Evolutionary conservation across 1,140 invertebrate species (phyloP).

Genomic region (roundworm (Caenorhabditis elegans)): DNA sequence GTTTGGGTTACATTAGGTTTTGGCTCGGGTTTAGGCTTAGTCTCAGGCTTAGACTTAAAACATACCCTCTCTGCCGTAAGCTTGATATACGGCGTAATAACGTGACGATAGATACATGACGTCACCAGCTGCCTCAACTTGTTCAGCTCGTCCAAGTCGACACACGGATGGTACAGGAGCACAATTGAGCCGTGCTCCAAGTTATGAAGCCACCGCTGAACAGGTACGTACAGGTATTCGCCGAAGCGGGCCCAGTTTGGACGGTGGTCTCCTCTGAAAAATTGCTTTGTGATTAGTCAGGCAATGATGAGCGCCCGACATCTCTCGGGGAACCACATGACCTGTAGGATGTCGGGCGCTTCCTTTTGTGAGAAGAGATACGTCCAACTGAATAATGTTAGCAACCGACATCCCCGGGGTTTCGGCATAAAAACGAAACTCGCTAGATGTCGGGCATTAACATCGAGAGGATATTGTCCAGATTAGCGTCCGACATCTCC

Average conservation of each 20-base stretch:
- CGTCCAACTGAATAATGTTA: no score
- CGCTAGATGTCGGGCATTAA: no score
- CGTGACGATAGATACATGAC: conserved; percentile 77
- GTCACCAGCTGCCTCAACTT: conserved; percentile 73
- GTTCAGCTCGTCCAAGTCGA: conserved; percentile 67
- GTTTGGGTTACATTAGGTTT: no score
- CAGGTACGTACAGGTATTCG: conserved; percentile 79
- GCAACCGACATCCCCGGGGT: no score
- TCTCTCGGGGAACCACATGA: no score
- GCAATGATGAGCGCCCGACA: no score
- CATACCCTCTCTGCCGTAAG: conserved; percentile 73
- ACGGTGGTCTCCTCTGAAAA: conserved; percentile 63
- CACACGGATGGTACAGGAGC: conserved; percentile 84
- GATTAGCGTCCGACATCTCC: no score
- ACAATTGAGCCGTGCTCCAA: conserved; percentile 81
- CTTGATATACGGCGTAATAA: conserved; percentile 77
- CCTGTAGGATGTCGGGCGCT: no score
- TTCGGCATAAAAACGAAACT: no score
- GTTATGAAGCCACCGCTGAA: conserved; percentile 81
- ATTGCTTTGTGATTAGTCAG: no score
- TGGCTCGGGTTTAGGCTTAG: not conserved
- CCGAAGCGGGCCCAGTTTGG: conserved; percentile 73
- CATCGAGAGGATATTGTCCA: no score
- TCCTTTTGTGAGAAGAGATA: no score
- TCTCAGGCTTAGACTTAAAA: not conserved